Base-by-base conservation (phyloP, 1,140 invertebrate species). In the Caligus rogercresseyi region DNA sequence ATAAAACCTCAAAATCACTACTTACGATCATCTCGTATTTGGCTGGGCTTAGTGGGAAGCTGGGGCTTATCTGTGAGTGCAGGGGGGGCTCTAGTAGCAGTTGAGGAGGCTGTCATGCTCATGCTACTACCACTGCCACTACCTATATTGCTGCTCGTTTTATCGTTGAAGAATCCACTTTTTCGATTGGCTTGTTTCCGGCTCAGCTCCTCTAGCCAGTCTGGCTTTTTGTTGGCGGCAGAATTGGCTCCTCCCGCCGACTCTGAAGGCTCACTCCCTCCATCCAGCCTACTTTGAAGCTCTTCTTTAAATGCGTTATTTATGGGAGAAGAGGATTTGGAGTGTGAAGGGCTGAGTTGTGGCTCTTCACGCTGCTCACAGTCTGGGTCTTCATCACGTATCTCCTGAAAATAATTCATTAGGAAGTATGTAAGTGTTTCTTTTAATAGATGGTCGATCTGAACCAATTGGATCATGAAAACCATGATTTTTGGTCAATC, bases 121-220 rank as follows among this genome's bases (percentile, higher is more conserved):
- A 4, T 26, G 23, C 15, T 56, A 24, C 15, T 25, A 20, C 16
- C 23, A 21, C 25, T 24, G 16, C 54, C 7, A 1, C 54, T 25
- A 20, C 21, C 52, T 52, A 56, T 53, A 20, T 66, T 43, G 56
- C n/a, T 23, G 19, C 15, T 3, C 2, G 26, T 2, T 19, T 31
- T 53, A 60, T 51, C 26, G 53, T 64, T 54, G n/a, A 43, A 43
- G 16, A 60, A 60, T 55, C 25, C 26, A 24, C 57, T 53, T 43
- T 53, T 61, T 15, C 64, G 26, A 26, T 66, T 66, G 21, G 65
- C 66, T 55, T 66, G 66, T 43, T 56, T 66, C 15, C 60, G 58
- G 56, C 65, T 66, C 15, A 66, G 31, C 57, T 66, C 66, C 25
- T 65, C 66, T 56, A 66, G 63, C 66, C 66, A 66, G 43, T 51